Evolutionary conservation across 1,140 invertebrate species (phyloP).

Genomic region (Augochlora pura): DNA sequence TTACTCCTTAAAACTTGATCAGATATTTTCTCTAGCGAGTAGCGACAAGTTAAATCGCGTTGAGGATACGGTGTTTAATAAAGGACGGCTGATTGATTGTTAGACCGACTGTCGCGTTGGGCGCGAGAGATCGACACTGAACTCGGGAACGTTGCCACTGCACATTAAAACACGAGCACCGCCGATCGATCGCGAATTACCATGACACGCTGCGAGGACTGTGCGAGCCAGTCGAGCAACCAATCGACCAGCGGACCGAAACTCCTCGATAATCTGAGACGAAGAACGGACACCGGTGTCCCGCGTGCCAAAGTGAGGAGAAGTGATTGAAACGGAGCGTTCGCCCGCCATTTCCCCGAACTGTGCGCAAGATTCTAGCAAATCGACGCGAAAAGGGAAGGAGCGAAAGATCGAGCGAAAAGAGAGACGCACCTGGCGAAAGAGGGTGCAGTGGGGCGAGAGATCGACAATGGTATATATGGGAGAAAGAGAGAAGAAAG

Average conservation of each 20-base stretch:
- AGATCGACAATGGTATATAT: too few species aligned
- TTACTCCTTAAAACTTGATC: too few species aligned
- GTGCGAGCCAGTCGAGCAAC: background rate
- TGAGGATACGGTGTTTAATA: too few species aligned
- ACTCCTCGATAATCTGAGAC: too few species aligned
- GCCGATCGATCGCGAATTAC: background rate
- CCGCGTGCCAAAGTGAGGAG: background rate
- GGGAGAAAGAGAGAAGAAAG: constrained; percentile 33
- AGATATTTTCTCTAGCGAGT: background rate
- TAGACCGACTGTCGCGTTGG: too few species aligned
- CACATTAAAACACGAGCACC: too few species aligned
- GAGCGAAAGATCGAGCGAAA: background rate
- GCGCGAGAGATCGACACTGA: too few species aligned
- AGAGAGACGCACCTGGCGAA: constrained; percentile 8
- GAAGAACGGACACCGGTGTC: background rate
- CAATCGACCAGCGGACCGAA: background rate
- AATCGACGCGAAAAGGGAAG: constrained; percentile 28
- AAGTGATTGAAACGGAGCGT: constrained; percentile 1
- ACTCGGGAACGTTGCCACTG: background rate
- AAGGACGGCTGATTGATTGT: background rate
- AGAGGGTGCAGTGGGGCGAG: too few species aligned
- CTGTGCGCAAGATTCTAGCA: constrained; percentile 16
- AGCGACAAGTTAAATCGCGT: too few species aligned
- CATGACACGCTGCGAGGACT: background rate
- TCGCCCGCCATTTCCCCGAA: constrained; percentile 22